Base-by-base conservation (phyloP, 2,888 invertebrate genomes). In the Thecophora atra region DNA sequence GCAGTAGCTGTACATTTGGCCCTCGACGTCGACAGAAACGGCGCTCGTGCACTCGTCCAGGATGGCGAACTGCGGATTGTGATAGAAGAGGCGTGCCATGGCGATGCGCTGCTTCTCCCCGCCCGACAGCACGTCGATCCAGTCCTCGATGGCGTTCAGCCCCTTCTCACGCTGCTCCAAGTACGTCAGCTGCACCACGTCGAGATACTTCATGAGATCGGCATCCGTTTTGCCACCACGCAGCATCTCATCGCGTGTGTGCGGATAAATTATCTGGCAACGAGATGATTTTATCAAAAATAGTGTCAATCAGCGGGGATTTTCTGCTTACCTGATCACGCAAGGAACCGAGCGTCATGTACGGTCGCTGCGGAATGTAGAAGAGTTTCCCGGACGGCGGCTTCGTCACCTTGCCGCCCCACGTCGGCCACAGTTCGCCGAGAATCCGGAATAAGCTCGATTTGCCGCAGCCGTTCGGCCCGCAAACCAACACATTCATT, bases 21-120 rank as follows among this genome's bases (percentile, higher is more conserved):
- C 98, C 85, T 99, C 99, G 0, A 99, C 99, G 85, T 99, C 99
- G 0, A 99, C 96, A 65, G 97, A 98, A 0, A 99, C 99, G 0
- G 99, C 99, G 85, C 97, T 97, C 0, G 99, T 99, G 84, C 99
- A 99, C 86, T 99, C 99, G 83, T 99, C 99, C 79, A 99, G 88
- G 81, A 99, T 99, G 15, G 99, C 99, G 88, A 99, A 99, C 88
- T 98, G 98, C 0, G 99, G 99, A 83, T 92, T 92, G 87, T 99
- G 98, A 88, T 99, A 99, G 88, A 99, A 98, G 76, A 99, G 88
- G 19, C 98, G 90, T 17, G 98, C 97, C 98, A 99, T 99, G 89
- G 99, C 99, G 79, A 99, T 93, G 82, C 99, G 89, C 87, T 99
- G 99, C 83, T 99, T 99, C 88, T 99, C 99, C 17, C 99, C 99